A percentile compares a stretch with the other conserved stretches of the same genome.
phyloP scores from a whole-genome alignment of 2,113 vertebrate species.

The Thermophis baileyi region DNA sequence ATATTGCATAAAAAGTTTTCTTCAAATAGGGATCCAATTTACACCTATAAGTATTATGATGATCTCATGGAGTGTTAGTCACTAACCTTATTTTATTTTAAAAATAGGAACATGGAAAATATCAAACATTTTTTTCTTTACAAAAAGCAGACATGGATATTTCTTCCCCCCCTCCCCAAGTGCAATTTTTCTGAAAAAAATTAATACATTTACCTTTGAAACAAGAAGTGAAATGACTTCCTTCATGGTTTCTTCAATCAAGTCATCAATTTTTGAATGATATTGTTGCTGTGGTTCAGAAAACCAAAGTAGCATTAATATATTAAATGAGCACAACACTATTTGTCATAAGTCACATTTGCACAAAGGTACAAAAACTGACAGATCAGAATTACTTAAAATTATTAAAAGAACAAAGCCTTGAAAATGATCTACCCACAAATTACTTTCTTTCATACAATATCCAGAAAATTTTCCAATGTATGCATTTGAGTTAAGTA shows the following conservation, averaged over 20 bases:
- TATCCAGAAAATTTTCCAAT: slow-evolving; percentile 81
- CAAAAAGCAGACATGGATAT: slow-evolving; percentile 2
- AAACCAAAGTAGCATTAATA: slow-evolving; percentile 64
- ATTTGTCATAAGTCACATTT: slow-evolving; percentile 60
- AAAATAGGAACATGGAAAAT: neutral
- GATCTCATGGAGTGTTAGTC: neutral
- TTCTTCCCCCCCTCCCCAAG: neutral
- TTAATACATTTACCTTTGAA: slow-evolving; percentile 83
- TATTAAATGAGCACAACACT: slow-evolving; percentile 49
- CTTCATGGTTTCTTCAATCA: slow-evolving; percentile 91
- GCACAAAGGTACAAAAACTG: slow-evolving; percentile 62
- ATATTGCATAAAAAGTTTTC: neutral
- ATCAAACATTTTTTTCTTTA: neutral
- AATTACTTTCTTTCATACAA: slow-evolving; percentile 71
- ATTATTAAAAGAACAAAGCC: slow-evolving; percentile 73
- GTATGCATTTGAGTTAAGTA: slow-evolving; percentile 89
- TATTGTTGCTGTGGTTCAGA: slow-evolving; percentile 88
- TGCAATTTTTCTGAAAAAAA: slow-evolving; percentile 27
- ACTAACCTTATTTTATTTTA: neutral
- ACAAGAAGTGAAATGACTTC: slow-evolving; percentile 90
- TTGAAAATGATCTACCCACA: slow-evolving; percentile 77
- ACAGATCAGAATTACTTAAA: slow-evolving; percentile 67
- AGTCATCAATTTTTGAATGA: slow-evolving; percentile 96
- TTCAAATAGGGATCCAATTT: neutral
- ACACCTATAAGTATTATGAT: slow-evolving; percentile 24